Percentiles rank a stretch among this genome's conserved stretches.
Conservation (phyloP, 2,113 vertebrate species). For the Spheniscus mendiculus region DNA sequence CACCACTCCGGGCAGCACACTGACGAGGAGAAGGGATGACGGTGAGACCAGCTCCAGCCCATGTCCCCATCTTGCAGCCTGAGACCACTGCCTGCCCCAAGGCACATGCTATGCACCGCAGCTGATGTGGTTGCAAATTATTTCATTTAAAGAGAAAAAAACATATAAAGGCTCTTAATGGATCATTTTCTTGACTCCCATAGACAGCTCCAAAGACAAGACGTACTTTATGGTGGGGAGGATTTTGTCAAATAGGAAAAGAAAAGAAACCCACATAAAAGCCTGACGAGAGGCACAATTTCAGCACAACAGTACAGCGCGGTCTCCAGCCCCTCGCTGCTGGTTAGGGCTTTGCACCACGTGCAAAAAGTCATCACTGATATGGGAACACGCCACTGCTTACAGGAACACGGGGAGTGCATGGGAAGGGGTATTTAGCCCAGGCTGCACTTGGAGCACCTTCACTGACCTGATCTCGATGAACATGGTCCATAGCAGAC, state of each 20-base stretch:
- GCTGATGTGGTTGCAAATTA: not conserved
- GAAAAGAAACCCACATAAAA: not conserved
- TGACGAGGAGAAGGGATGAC: not conserved
- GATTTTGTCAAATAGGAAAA: not conserved
- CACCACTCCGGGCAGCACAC: not conserved
- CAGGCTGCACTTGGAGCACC: not conserved
- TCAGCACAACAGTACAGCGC: rapidly evolving
- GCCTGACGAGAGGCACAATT: not conserved
- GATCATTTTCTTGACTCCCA: not conserved
- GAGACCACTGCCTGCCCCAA: not conserved
- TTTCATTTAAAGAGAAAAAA: not conserved
- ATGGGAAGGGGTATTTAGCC: not conserved
- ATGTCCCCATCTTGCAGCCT: no score
- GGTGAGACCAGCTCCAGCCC: not conserved
- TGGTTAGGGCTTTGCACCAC: not conserved
- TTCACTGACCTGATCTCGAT: not conserved
- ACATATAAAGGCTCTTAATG: not conserved
- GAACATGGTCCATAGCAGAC: not conserved
- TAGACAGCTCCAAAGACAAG: not conserved
- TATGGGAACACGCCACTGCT: not conserved
- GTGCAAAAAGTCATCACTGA: rapidly evolving
- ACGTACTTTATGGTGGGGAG: not conserved
- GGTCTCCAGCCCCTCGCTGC: not conserved
- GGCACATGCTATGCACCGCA: not conserved
- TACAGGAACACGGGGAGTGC: not conserved